Evolutionary conservation across 2,888 invertebrate species (phyloP), one percentile per base, ranked within the genome.

Genomic region (Drosophila diplacantha): DNA sequence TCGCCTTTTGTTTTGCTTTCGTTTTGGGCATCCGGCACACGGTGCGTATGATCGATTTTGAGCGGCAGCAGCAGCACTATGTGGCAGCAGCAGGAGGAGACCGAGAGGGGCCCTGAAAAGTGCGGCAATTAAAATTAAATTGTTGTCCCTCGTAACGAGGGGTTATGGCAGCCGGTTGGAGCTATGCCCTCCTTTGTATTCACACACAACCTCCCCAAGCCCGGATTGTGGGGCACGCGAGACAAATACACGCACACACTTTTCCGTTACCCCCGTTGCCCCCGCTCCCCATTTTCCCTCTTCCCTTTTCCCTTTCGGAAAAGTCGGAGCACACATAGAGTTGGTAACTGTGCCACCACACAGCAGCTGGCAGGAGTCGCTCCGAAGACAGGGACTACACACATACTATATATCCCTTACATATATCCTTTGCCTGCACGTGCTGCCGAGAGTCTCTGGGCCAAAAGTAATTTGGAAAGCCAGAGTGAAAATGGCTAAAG

Each of bases 51-150:
- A 68, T 59, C 68, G 66, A 65, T 65, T 56, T 39, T 38, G 8
- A 43, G 54, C 35, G 11, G 18, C 46, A 22, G 16, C 41, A 14
- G 18, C 44, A 44, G 44, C 44, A 9, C 26, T 26, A 26, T 24
- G 24, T 24, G 7, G 24, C 24, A 7, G 24, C 24, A 5, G 43
- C 26, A 22, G 18, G 5, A 5, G 35, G 0, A 8, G 18, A 14
- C 3, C 2, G 5, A 9, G 32, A 12, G 24, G 31, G 24, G 35
- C 22, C 5, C 50, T 52, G 56, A 61, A 64, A 66, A 69, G 72
- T 71, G 52, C 51, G 67, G 77, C 81, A 78, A 82, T 82, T 82
- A 77, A 80, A 78, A 66, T 64, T 71, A 67, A 80, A 82, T 77
- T 82, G 71, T 74, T 72, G 82, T 74, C 74, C 52, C 63, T 57